These are phyloP conservation scores for Tetramorium simillimum DNA, from an alignment of 1,140 invertebrate genomes.

Conservation along the genomic window DNA sequence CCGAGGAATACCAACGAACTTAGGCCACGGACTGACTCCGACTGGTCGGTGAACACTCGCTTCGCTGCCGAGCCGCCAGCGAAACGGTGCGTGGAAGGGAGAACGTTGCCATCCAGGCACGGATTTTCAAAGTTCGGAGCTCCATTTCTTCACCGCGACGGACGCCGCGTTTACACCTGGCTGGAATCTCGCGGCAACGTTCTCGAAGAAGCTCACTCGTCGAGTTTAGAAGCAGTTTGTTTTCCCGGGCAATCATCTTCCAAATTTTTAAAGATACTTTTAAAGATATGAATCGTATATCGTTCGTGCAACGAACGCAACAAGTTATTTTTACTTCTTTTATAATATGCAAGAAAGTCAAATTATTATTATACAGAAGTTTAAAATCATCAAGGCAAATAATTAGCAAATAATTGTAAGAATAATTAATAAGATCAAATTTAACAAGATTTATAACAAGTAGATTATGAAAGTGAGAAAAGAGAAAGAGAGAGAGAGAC, in stretches of 20 bases:
- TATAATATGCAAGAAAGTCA: not conserved
- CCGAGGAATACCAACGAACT: not conserved
- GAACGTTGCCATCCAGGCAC: conserved; percentile 42
- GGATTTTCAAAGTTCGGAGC: conserved; percentile 36
- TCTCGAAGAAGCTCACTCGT: too few species aligned
- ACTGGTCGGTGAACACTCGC: conserved; percentile 48
- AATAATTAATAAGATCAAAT: not conserved
- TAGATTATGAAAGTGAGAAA: not conserved
- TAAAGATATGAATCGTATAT: not conserved
- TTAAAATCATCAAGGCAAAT: not conserved
- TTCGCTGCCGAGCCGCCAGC: not conserved
- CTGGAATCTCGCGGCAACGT: not conserved
- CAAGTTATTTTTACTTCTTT: not conserved
- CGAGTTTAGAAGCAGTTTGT: not conserved
- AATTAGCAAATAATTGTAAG: not conserved
- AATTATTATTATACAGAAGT: not conserved
- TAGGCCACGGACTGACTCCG: conserved; percentile 33
- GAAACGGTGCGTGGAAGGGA: conserved; percentile 34
- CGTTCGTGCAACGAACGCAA: not conserved
- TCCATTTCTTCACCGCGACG: not conserved
- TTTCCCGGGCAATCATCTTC: not conserved
- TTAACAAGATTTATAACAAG: not conserved
- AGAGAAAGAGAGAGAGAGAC: not conserved
- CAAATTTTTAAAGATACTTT: not conserved
- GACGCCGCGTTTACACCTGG: too few species aligned